phyloP scores from a whole-genome alignment of 2,797 vertebrate genomes.

The Poecilia velifera region DNA sequence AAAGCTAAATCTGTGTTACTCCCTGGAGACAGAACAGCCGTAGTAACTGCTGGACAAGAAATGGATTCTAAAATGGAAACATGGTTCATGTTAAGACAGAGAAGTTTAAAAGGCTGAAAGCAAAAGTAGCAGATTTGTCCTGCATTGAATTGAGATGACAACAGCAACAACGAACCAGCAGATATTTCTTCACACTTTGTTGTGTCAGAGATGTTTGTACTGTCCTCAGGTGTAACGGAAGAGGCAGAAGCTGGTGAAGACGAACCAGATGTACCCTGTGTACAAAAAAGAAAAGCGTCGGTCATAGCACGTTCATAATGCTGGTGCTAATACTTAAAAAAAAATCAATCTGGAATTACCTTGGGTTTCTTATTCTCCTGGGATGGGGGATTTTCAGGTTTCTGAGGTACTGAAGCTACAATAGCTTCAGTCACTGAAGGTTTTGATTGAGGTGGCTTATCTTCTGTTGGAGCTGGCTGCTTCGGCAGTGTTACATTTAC shows the following conservation, averaged over 20 bases:
- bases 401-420: slow-evolving; percentile 23
- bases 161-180: slow-evolving; percentile 59
- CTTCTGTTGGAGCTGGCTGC: slow-evolving; percentile 3
- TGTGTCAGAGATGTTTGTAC: slow-evolving; percentile 35
- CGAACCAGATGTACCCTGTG: slow-evolving; percentile 42
- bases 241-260: slow-evolving; percentile 42
- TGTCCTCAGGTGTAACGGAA: slow-evolving; percentile 42
- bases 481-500: slow-evolving; percentile 22
- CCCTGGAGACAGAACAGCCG: slow-evolving; percentile 32
- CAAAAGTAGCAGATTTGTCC: neutral
- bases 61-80: neutral
- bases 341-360: slow-evolving; percentile 41
- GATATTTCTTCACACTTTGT: slow-evolving; percentile 51
- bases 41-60: slow-evolving; percentile 25
- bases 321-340: neutral
- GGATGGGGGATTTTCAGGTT: slow-evolving; percentile 17
- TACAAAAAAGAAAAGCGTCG: neutral
- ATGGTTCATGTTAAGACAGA: neutral
- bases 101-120: neutral
- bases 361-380: slow-evolving; percentile 58
- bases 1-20: slow-evolving; percentile 23
- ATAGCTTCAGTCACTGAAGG: slow-evolving; percentile 13
- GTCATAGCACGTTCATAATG: neutral
- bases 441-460: slow-evolving; percentile 37
- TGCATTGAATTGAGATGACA: neutral